Base-by-base conservation (phyloP, 2,888 invertebrate species). In the Volucella bombylans region DNA sequence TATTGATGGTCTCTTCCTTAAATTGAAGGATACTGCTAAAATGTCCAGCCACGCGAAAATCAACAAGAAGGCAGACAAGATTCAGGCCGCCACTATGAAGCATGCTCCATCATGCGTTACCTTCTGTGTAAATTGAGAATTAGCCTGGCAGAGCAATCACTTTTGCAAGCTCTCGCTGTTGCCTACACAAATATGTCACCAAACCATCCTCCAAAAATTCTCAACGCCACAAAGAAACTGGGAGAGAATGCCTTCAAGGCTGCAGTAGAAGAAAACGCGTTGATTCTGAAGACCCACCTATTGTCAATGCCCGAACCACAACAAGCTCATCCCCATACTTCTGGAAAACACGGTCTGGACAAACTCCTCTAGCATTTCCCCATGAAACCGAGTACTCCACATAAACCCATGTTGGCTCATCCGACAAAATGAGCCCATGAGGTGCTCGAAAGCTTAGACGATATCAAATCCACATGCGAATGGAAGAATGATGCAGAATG, bases 401-500 rank as follows among this genome's bases (percentile, higher is more conserved):
- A 99, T 86, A 97, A 98, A 91, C 99, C 99, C 0, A 99, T 99
- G 99, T 93, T 99, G 89, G 99, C 99, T 0, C 99, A 99, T 65
- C 99, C 99, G 3, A 98, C 99, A 0, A 97, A 96, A 91, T 98
- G 98, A 3, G 96, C 99, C 1, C 94, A 95, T 86, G 98, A 98
- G 91, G 96, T 99, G 4, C 92, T 99, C 69, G 94, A 94, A 80
- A 94, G 94, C 78, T 97, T 97, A 92, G 97, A 97, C 80, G 95
- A 95, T 12, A 93, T 96, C 86, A 94, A 95, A 88, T 99, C 99
- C 91, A 99, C 99, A 0, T 99, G 99, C 91, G 99, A 99, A 92
- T 99, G 96, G 95, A 99, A 99, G 91, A 99, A 99, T 91, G 99
- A 99, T 92, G 99, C 99, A 0, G 99, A n/a, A n/a, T n/a, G n/a